Evolutionary conservation across 2,797 vertebrate genomes (phyloP).

Genomic region (Gymnoscopelus braueri): DNA sequence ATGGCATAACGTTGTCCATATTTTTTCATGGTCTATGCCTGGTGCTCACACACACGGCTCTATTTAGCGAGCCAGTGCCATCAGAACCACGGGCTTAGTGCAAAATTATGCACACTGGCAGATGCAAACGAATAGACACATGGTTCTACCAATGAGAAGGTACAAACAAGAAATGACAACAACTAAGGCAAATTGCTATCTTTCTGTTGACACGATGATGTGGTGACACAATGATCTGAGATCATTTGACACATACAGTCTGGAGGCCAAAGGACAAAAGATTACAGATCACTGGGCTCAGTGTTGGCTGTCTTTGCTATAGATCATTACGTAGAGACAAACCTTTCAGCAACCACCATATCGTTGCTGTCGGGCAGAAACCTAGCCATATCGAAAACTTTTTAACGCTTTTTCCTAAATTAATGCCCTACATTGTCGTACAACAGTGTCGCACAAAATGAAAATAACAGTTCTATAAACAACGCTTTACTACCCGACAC

Average conservation of each 20-base stretch:
- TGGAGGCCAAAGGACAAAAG: background rate
- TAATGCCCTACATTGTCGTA: too few relatives aligned
- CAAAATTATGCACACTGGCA: background rate
- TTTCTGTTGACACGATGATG: background rate
- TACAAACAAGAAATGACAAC: constrained; percentile 26
- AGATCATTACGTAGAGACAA: background rate
- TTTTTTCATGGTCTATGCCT: too few relatives aligned
- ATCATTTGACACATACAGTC: background rate
- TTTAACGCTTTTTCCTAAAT: too few relatives aligned
- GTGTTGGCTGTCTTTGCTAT: background rate
- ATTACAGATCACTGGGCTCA: background rate
- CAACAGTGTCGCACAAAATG: too few relatives aligned
- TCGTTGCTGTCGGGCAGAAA: too few relatives aligned
- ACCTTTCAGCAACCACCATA: background rate
- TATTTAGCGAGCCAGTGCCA: background rate
- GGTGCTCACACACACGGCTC: background rate
- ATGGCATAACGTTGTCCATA: too few relatives aligned
- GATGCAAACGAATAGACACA: background rate
- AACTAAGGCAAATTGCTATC: background rate
- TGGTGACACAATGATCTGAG: constrained; percentile 1
- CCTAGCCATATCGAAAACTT: too few relatives aligned
- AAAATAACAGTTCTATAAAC: too few relatives aligned
- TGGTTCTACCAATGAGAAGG: constrained; percentile 9
- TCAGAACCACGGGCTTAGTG: background rate
- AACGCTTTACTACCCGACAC: too few relatives aligned